Conservation (phyloP, 2,113 vertebrate genomes). For the Serranochromis macrocephalus region DNA sequence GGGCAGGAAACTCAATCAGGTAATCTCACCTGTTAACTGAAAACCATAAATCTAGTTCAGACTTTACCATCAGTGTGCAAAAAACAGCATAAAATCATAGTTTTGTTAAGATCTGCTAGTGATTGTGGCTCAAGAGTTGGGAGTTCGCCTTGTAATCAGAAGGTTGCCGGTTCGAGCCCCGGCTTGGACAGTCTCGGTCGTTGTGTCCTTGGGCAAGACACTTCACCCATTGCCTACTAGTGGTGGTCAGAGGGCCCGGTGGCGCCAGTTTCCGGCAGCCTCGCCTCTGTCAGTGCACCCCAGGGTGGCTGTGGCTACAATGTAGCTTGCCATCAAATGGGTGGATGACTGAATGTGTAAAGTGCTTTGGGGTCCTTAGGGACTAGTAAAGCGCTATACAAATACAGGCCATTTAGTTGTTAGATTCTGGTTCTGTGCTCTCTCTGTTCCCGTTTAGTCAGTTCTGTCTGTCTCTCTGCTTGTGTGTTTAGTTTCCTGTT, state of each 20-base stretch:
- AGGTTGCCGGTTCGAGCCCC: fast-evolving
- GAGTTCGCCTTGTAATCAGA: fast-evolving
- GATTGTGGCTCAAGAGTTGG: too few species aligned
- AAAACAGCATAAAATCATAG: not conserved
- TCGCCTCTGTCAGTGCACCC: not conserved
- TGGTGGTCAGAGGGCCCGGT: not conserved
- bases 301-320: not conserved
- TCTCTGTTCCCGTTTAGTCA: not conserved
- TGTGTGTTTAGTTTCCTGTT: not conserved
- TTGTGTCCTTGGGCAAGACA: too few species aligned
- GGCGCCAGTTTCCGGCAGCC: not conserved
- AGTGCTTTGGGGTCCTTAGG: not conserved
- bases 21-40: not conserved
- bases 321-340: not conserved
- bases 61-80: not conserved
- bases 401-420: not conserved
- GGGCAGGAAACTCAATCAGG: not conserved
- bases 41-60: not conserved
- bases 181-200: too few species aligned
- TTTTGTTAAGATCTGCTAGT: not conserved
- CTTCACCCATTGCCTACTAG: fast-evolving
- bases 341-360: not conserved
- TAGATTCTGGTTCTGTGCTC: not conserved
- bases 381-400: not conserved
- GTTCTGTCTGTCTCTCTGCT: not conserved